Evolutionary conservation across 2,113 vertebrate genomes (phyloP).

Genomic region (Nipponia nippon): DNA sequence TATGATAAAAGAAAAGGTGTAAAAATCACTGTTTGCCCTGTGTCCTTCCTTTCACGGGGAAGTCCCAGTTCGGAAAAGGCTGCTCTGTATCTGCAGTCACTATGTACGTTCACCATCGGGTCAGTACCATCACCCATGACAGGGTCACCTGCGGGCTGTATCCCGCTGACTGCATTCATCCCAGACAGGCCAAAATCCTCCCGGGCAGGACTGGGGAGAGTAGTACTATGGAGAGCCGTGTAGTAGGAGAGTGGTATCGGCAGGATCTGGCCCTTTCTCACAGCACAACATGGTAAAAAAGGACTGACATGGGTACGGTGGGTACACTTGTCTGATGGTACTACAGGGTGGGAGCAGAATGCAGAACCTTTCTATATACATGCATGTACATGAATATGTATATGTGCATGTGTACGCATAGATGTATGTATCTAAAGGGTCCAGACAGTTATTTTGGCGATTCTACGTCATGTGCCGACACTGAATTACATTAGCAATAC

Average conservation of each 20-base stretch:
- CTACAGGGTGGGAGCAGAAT: background rate
- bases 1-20: background rate
- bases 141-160: background rate
- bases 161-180: background rate
- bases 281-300: background rate
- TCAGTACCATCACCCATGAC: rapidly evolving
- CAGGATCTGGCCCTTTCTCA: background rate
- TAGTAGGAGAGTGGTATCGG: rapidly evolving
- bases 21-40: background rate
- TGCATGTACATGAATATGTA: background rate
- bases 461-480: background rate
- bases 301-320: background rate
- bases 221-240: background rate
- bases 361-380: background rate
- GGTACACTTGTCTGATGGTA: background rate
- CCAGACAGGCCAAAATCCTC: background rate
- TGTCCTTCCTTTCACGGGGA: background rate
- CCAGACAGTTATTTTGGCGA: background rate
- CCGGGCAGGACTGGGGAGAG: rapidly evolving
- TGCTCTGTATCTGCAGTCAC: background rate
- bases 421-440: background rate
- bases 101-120: rapidly evolving
- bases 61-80: background rate
- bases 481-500: background rate
- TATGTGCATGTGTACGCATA: too few species aligned